These are phyloP conservation scores for Ephydatia muelleri DNA, from an alignment of 37 sponge, comb jelly and placozoan species.

Conservation along the genomic window DNA sequence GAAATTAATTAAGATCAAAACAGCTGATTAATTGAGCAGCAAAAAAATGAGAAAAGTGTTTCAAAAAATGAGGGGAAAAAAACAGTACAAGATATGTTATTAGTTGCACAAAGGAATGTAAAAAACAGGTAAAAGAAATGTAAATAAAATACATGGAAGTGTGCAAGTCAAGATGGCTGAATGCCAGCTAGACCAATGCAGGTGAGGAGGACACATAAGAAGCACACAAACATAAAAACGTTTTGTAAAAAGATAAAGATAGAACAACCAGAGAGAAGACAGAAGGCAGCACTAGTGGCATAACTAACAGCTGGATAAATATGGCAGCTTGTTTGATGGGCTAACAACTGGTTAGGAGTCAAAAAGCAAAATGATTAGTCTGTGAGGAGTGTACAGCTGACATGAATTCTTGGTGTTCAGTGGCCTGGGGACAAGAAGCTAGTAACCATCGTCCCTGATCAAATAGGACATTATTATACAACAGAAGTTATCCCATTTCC, in stretches of 20 bases:
- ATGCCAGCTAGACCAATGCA: background rate
- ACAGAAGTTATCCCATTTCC: background rate
- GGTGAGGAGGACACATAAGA: background rate
- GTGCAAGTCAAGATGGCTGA: background rate
- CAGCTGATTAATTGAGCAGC: background rate
- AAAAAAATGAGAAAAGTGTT: background rate
- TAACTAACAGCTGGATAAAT: background rate
- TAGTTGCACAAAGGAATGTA: too few relatives aligned
- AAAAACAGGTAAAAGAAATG: too few relatives aligned
- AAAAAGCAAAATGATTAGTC: background rate
- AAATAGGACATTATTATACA: background rate
- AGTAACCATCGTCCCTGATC: background rate
- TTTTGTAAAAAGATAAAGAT: background rate
- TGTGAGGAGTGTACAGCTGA: background rate
- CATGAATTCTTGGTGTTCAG: slow-evolving; percentile 20
- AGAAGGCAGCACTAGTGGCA: background rate
- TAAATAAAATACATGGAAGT: background rate
- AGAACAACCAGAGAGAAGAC: background rate
- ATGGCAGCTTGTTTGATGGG: background rate
- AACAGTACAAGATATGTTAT: background rate
- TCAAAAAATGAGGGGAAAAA: background rate
- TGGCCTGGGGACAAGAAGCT: slow-evolving; percentile 5
- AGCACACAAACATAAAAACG: too few relatives aligned
- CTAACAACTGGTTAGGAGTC: background rate
- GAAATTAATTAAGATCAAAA: background rate